Evolutionary conservation across 2,888 invertebrate genomes (phyloP).

Genomic region (Iselma pallidipennis): DNA sequence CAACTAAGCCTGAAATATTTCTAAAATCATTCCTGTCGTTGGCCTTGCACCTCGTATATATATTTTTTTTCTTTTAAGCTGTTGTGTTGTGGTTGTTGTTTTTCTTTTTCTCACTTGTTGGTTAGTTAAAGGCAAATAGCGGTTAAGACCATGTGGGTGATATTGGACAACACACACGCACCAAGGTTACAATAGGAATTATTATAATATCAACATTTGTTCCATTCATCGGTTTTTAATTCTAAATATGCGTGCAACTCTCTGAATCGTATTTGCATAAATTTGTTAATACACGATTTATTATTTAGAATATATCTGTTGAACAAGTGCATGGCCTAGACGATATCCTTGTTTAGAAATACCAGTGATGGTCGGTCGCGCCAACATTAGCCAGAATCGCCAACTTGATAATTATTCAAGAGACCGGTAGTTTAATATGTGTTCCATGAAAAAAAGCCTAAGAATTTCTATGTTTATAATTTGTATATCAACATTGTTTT

Average conservation of each 20-base stretch:
- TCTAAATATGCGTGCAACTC: slow-evolving; percentile 6
- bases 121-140: background rate
- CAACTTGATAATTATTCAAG: no score
- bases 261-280: slow-evolving; percentile 24
- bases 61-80: slow-evolving; percentile 27
- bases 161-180: slow-evolving; percentile 10
- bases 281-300: slow-evolving; percentile 23
- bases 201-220: slow-evolving; percentile 21
- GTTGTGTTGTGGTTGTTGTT: no score
- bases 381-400: no score
- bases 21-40: slow-evolving; percentile 42
- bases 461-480: no score
- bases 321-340: slow-evolving; percentile 20
- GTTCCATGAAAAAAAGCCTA: no score
- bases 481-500: background rate
- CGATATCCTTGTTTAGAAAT: slow-evolving; percentile 12
- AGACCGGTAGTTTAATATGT: no score
- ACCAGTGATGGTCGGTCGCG: no score
- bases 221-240: slow-evolving; percentile 23
- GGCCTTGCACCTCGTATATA: slow-evolving; percentile 40
- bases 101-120: slow-evolving; percentile 3
- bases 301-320: slow-evolving; percentile 22
- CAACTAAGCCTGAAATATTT: slow-evolving; percentile 48
- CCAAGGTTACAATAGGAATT: slow-evolving; percentile 26
- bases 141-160: slow-evolving; percentile 18